These are phyloP conservation scores for Aromia moschata DNA, from an alignment of 2,888 invertebrate species.

Conservation along the genomic window DNA sequence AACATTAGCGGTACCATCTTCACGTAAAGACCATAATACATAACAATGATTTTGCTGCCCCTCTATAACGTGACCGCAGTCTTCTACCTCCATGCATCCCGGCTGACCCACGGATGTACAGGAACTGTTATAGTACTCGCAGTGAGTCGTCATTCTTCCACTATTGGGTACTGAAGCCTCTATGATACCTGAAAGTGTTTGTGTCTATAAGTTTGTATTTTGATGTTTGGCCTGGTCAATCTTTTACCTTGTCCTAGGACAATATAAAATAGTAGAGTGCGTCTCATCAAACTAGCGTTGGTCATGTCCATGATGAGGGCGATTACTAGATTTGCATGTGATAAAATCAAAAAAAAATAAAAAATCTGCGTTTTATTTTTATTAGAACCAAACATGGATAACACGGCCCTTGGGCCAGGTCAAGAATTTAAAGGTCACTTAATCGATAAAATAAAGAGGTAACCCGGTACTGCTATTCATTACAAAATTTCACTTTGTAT, in stretches of 20 bases:
- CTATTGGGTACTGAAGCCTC: constrained; percentile 44
- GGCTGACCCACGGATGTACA: constrained; percentile 62
- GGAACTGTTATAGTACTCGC: constrained; percentile 75
- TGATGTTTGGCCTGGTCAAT: constrained; percentile 1
- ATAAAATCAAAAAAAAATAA: constrained; percentile 29
- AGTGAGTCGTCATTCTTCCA: constrained; percentile 65
- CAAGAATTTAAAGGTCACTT: constrained; percentile 46
- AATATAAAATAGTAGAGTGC: constrained; percentile 1
- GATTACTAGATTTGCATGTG: constrained; percentile 1
- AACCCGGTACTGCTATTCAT: constrained; percentile 7
- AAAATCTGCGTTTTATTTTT: constrained; percentile 45
- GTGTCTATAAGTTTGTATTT: constrained; percentile 9
- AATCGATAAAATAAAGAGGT: constrained; percentile 1
- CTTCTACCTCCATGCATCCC: constrained; percentile 67
- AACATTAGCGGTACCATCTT: constrained; percentile 67
- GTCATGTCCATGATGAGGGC: constrained; percentile 18
- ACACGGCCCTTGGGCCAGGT: constrained; percentile 55
- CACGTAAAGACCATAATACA: constrained; percentile 80
- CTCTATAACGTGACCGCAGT: constrained; percentile 70
- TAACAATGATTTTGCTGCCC: constrained; percentile 82
- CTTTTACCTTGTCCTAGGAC: constrained; percentile 25
- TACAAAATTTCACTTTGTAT: constrained; percentile 3
- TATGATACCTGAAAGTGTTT: constrained; percentile 20
- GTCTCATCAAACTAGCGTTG: constrained; percentile 12
- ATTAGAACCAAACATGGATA: constrained; percentile 50